Conservation (phyloP, 1,140 invertebrate genomes). For the Listronotus bonariensis region DNA sequence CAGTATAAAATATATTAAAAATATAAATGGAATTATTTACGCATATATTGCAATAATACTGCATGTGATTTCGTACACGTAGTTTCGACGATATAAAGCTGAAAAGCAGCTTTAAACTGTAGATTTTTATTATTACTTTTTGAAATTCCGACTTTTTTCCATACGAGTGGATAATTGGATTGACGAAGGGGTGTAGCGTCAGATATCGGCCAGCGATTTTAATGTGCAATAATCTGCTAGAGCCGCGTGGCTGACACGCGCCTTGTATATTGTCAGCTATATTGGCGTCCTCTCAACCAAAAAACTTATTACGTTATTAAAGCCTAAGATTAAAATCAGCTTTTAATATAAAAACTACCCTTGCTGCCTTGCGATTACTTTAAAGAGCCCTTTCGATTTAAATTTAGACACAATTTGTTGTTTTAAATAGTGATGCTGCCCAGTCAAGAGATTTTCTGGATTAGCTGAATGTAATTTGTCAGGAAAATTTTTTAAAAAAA, state of each 20-base stretch:
- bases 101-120: slow-evolving; percentile 28
- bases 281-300: slow-evolving; percentile 39
- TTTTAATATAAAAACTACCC: slow-evolving; percentile 23
- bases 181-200: slow-evolving; percentile 19
- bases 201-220: slow-evolving; percentile 32
- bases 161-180: slow-evolving; percentile 27
- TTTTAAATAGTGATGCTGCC: too few species aligned
- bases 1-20: too few species aligned
- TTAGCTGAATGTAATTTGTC: too few species aligned
- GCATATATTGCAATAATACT: neutral
- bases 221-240: slow-evolving; percentile 40
- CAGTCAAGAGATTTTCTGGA: too few species aligned
- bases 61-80: slow-evolving; percentile 21
- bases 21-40: neutral
- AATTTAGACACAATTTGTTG: too few species aligned
- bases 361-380: neutral
- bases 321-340: slow-evolving; percentile 29
- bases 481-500: too few species aligned
- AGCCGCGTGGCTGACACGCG: slow-evolving; percentile 33
- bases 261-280: slow-evolving; percentile 26
- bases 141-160: slow-evolving; percentile 27
- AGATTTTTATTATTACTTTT: slow-evolving; percentile 27
- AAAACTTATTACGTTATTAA: slow-evolving; percentile 43
- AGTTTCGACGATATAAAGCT: slow-evolving; percentile 20
- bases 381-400: too few species aligned